Base-by-base conservation (phyloP, 2,888 invertebrate species). In the Chrysolina oricalcia region DNA sequence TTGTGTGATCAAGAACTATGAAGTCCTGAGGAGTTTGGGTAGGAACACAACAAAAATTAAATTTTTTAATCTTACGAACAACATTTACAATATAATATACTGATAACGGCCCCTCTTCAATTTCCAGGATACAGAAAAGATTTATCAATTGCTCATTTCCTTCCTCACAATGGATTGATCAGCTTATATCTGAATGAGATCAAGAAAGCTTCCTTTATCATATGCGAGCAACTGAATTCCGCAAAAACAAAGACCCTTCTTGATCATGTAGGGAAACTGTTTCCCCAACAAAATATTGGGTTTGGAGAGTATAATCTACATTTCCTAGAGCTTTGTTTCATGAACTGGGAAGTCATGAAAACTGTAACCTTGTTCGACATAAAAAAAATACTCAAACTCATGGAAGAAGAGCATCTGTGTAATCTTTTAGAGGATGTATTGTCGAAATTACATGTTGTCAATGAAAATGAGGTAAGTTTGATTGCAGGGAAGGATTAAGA, bases 1-100 rank as follows among this genome's bases (percentile, higher is more conserved):
- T 21, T 87, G 89, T 72, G 89, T 92, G 21, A 89, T 92, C 15
- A 87, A 90, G 72, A 89, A 90, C 78, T 87, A 85, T 73, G 41
- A 81, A 73, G 63, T 83, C 50, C 68, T 85, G n/a, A 80, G 78
- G 62, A n/a, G 35, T 27, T 72, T 82, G 63, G 84, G 84, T 80
- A 63, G 64, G 65, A 46, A 48, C n/a, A 17, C 40, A 27, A 2
- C 43, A 43, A 43, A 8, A 2, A 10, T 15, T 43, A 10, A 43
- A 43, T 4, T 43, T 43, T 15, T 43, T 5, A 13, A 43, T 43
- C 64, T 43, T 8, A 35, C 3, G 35, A 8, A 35, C 0, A 35
- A 35, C 8, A 35, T 8, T 35, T 35, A 6, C 0, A 35, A 35
- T 8, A 6, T 0, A 35, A 35, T 35, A 35, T 35, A 35, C 35